These are phyloP conservation scores for Turritopsis dohrnii DNA, from an alignment of 30 jellyfish, hydroid and myxozoan species.

Conservation along the genomic window DNA sequence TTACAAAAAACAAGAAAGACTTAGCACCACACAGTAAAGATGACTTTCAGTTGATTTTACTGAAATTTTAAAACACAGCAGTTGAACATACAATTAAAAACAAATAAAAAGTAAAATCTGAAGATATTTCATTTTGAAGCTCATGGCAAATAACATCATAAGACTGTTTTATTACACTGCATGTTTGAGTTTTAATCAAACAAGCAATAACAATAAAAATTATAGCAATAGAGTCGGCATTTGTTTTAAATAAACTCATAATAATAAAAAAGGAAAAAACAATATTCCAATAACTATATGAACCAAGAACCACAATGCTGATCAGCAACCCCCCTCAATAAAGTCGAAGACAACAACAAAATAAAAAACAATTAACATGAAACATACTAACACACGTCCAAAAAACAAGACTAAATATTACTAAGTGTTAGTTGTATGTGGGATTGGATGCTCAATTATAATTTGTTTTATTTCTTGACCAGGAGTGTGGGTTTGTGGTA, in stretches of 20 bases:
- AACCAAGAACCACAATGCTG: too few relatives aligned
- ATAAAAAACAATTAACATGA: background rate
- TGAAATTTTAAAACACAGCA: background rate
- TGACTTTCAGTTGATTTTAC: background rate
- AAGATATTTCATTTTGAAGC: background rate
- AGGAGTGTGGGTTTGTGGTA: slow-evolving; percentile 18
- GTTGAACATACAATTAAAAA: background rate
- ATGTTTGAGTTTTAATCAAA: background rate
- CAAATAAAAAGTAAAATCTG: background rate
- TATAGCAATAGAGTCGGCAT: too few relatives aligned
- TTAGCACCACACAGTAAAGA: background rate
- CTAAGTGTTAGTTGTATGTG: background rate
- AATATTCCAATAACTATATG: background rate
- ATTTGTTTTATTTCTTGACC: slow-evolving; percentile 28
- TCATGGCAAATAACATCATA: background rate
- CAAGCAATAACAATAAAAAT: background rate
- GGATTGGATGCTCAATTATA: slow-evolving; percentile 13
- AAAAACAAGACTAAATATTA: too few relatives aligned
- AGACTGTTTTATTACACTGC: background rate
- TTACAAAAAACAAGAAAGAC: background rate
- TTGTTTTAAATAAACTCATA: too few relatives aligned
- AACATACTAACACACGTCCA: background rate
- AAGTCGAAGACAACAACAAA: too few relatives aligned
- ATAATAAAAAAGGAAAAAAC: background rate
- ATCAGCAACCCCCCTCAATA: too few relatives aligned